Evolutionary conservation across 1,140 invertebrate species (phyloP), one percentile per base, ranked within the genome.

Genomic region (Anastrepha ludens): DNA sequence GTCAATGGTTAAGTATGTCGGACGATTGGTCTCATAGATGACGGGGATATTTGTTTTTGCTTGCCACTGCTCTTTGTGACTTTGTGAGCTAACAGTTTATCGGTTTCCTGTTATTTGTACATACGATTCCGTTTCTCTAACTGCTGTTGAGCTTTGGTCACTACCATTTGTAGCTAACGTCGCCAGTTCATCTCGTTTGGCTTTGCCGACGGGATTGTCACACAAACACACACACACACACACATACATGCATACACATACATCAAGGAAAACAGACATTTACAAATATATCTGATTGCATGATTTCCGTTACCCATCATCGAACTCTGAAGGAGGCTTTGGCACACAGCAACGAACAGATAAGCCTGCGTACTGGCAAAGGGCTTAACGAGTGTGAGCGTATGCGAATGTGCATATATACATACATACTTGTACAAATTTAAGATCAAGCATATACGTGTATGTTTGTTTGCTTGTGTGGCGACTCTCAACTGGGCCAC

Each of bases 1-100:
- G 74, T 81, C 74, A 50, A 81, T 2, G 74, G 74, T 81, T 74
- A 74, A 74, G 67, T 74, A 74, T 47, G 67, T 74, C 67, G 67
- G 15, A 47, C 29, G 64, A 13, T 39, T 9, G 64, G 29, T 13
- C 67, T 44, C 15, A 47, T 13, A 11, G 11, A 3, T 55, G 50
- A 3, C 50, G 50, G 6, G 50, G 6, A 55, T 11, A 6, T 11
- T 39, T 41, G 29, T 67, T 13, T 67, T 41, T 67, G 11, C 29
- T 67, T 41, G 29, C 29, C 1, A 29, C 64, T 11, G 2, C 29
- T 39, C 20, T 20, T 6, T 64, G n/a, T n/a, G 50, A 2, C 50
- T 55, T 55, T 55, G 50, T 55, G 50, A 55, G 62, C 62, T 64
- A n/a, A 7, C 6, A n/a, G 39, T 7, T 67, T 67, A 67, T 67